Percentiles rank a stretch among this genome's conserved stretches.
Conservation (phyloP, 2,797 vertebrate genomes). For the Acanthurus lineatus region DNA sequence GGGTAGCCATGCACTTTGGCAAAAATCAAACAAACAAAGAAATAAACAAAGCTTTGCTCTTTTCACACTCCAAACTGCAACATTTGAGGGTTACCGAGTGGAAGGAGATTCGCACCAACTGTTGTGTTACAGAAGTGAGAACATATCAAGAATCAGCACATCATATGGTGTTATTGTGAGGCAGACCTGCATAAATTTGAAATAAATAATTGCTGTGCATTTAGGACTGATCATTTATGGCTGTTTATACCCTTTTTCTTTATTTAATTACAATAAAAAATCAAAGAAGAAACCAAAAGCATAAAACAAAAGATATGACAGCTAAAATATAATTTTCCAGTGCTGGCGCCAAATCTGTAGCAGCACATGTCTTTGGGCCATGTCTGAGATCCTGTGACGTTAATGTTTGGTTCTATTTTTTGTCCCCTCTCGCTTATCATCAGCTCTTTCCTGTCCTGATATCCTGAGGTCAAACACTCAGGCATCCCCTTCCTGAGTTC, state of each 20-base stretch:
- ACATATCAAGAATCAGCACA: constrained; percentile 25
- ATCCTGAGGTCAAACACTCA: constrained; percentile 65
- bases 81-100: constrained; percentile 4
- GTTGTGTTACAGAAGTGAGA: constrained; percentile 16
- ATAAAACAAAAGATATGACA: background rate
- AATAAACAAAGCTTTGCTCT: constrained; percentile 29
- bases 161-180: constrained; percentile 34
- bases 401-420: constrained; percentile 50
- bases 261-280: background rate
- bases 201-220: background rate
- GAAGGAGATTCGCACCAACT: constrained; percentile 43
- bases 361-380: constrained; percentile 3
- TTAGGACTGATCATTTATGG: background rate
- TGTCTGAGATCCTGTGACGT: constrained; percentile 30
- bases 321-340: background rate
- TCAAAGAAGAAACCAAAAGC: background rate
- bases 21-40: constrained; percentile 13
- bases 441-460: constrained; percentile 48
- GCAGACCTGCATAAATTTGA: background rate
- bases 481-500: constrained; percentile 59
- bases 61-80: constrained; percentile 21
- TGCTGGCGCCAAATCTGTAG: background rate
- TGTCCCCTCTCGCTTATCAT: constrained; percentile 50
- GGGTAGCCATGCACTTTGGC: background rate
- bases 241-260: background rate